Base-by-base conservation (phyloP, 2,888 invertebrate genomes). In the Cephus rjabovi region DNA sequence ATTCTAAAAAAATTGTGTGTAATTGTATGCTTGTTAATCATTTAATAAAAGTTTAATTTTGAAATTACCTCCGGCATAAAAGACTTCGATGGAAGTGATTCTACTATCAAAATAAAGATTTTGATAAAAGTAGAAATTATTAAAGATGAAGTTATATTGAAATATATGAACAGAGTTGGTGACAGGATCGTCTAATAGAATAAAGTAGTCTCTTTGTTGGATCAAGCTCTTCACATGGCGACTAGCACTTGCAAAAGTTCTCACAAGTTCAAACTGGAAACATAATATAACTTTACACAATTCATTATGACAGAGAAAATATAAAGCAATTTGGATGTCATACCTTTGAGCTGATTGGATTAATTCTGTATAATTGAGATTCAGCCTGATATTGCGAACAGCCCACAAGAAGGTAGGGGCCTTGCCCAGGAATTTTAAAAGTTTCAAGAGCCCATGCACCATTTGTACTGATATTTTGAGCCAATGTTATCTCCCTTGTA, bases 61-160 rank as follows among this genome's bases (percentile, higher is more conserved):
- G 15, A 33, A 31, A 71, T 81, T 82, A 90, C 90, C 89, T 75
- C 83, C 85, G 0, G 83, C 74, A 69, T 89, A 87, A 80, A 90
- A 87, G n/a, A 81, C 81, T 68, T 87, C 86, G 33, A 90, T 78
- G 11, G 84, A 80, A 11, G 79, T 79, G 9, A 88, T 76, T 33
- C 78, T 80, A 4, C 86, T 85, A 68, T 84, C 81, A 35, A 86
- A 81, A 78, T 86, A 86, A 1, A 90, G 83, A 75, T 81, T 89
- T 81, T 90, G 90, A 80, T 89, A 88, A 33, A 78, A 78, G 70
- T 86, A 76, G 80, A 88, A 90, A 75, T 87, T 88, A 34, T 86
- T 84, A 75, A 37, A 82, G 31, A 79, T 34, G 0, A 37, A 31
- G 15, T 86, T 76, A 77, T 90, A 89, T 37, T 79, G 74, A 75